Evolutionary conservation across 1,140 invertebrate genomes (phyloP).

Genomic region (Hydropsyche tenuis): DNA sequence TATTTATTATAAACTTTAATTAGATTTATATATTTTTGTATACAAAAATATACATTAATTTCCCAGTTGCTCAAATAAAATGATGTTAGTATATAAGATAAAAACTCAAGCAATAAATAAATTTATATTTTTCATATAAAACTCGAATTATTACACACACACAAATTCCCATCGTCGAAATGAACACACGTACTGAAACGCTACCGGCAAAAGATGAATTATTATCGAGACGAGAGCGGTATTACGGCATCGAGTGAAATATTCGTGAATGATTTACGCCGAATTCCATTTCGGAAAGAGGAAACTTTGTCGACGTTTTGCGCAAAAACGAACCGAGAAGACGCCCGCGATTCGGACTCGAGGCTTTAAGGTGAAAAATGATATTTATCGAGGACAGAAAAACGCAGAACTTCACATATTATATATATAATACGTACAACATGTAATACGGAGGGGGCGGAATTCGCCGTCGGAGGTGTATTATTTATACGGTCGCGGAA

Average conservation of each 20-base stretch:
- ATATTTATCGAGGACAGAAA: conserved; percentile 20
- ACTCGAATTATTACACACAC: too few species aligned
- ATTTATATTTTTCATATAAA: too few species aligned
- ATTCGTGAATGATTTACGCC: conserved; percentile 23
- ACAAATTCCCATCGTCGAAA: too few species aligned
- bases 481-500: neutral
- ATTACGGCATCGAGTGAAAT: conserved; percentile 3
- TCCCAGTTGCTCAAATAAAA: too few species aligned
- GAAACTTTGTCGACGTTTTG: conserved; percentile 12
- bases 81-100: too few species aligned
- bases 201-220: conserved; percentile 24
- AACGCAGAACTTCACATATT: neutral
- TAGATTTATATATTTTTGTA: too few species aligned
- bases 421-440: too few species aligned
- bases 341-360: conserved; percentile 6
- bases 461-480: conserved; percentile 1
- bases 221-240: conserved; percentile 17
- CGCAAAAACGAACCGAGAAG: neutral
- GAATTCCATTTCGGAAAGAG: conserved; percentile 7
- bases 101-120: too few species aligned
- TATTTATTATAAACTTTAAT: too few species aligned
- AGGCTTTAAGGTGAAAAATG: conserved; percentile 32
- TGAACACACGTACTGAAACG: too few species aligned
- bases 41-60: too few species aligned
- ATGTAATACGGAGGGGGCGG: too few species aligned